A percentile compares a stretch with the other conserved stretches of the same genome.
These are phyloP conservation scores for Pogonocichla stellata DNA, from an alignment of 2,113 vertebrate genomes.

Conservation along the genomic window DNA sequence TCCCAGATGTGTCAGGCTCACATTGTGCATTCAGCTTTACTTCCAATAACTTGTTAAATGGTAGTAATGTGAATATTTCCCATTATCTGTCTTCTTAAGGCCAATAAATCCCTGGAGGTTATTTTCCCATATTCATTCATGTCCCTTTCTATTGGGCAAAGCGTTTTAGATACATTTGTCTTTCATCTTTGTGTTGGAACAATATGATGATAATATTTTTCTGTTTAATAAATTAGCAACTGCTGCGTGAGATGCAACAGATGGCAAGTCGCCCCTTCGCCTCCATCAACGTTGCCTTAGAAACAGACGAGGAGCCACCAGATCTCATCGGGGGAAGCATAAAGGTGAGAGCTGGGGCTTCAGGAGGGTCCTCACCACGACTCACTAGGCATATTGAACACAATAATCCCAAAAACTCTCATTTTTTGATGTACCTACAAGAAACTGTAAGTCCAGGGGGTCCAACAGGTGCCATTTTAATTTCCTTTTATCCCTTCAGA, in stretches of 20 bases:
- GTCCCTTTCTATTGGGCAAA: background rate
- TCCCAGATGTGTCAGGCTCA: background rate
- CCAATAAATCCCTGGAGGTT: background rate
- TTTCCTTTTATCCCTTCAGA: conserved; percentile 5
- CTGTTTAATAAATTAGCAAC: conserved; percentile 84
- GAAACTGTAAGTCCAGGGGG: background rate
- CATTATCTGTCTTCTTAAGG: background rate
- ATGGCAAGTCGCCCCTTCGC: conserved; percentile 99
- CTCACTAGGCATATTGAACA: background rate
- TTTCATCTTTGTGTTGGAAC: background rate
- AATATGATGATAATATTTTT: conserved; percentile 40
- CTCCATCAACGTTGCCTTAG: conserved; percentile 97
- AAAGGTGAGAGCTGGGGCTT: conserved; percentile 83
- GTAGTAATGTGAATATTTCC: background rate
- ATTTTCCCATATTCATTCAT: background rate
- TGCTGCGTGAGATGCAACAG: conserved; percentile 99
- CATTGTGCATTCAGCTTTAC: background rate
- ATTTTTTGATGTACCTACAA: background rate
- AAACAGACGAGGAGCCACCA: conserved; percentile 96
- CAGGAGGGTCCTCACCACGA: background rate
- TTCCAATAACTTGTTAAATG: background rate
- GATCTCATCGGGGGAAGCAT: conserved; percentile 98
- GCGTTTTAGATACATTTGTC: background rate
- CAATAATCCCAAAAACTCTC: background rate
- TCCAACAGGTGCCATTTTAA: background rate